Conservation (phyloP, 2,113 vertebrate species). For the Hippocampus barbouri region DNA sequence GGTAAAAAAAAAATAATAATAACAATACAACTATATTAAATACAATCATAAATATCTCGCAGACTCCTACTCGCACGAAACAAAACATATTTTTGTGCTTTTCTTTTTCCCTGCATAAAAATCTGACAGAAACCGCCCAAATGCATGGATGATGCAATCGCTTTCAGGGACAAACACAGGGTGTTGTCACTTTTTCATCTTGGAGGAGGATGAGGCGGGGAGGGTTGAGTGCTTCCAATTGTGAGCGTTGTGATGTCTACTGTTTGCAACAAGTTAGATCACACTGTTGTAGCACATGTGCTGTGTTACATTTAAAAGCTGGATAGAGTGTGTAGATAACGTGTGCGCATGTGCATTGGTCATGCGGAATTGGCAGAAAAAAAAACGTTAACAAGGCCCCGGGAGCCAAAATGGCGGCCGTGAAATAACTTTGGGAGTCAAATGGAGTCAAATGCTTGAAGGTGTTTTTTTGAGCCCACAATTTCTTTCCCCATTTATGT, state of each 20-base stretch:
- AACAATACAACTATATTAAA: background rate
- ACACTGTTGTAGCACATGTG: background rate
- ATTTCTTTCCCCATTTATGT: background rate
- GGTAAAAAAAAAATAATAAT: background rate
- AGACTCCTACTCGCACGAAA: background rate
- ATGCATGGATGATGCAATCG: conserved; percentile 6
- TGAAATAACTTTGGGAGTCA: background rate
- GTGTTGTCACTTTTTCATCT: conserved; percentile 1
- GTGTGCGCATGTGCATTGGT: conserved; percentile 5
- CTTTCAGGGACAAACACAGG: background rate
- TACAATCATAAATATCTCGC: background rate
- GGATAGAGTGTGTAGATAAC: conserved; percentile 10
- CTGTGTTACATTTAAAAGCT: background rate
- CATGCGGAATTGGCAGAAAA: background rate
- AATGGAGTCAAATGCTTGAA: background rate
- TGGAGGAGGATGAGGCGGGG: background rate
- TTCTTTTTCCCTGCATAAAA: background rate
- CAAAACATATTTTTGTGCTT: background rate
- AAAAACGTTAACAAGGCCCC: too few species aligned
- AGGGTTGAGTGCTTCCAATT: background rate
- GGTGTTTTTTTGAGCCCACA: background rate
- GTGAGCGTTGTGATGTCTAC: background rate
- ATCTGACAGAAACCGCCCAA: background rate
- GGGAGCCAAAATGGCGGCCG: background rate
- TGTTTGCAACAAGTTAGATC: background rate